Evolutionary conservation across 2,888 invertebrate genomes (phyloP).

Genomic region (Dorcus parallelipipedus): DNA sequence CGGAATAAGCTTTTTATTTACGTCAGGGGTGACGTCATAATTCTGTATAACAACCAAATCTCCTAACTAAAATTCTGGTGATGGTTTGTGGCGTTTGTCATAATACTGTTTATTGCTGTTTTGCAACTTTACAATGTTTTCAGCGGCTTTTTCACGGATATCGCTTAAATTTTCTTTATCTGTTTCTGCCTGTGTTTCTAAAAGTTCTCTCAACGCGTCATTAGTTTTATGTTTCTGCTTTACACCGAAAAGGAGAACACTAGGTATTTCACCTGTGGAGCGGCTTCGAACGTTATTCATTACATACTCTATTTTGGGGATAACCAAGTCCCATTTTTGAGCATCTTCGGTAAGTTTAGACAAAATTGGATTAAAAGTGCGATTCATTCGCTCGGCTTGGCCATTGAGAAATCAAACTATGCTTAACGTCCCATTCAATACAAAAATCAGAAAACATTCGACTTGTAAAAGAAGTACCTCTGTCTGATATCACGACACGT

Average conservation of each 20-base stretch:
- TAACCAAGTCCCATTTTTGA: constrained; percentile 24
- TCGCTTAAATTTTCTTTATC: constrained; percentile 16
- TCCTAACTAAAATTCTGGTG: constrained; percentile 19
- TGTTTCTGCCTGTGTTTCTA: not conserved
- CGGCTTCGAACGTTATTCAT: constrained; percentile 21
- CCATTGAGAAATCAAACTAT: constrained; percentile 34
- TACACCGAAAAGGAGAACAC: constrained; percentile 30
- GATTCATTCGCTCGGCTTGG: constrained; percentile 31
- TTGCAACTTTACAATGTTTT: constrained; percentile 24
- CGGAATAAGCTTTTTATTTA: constrained; percentile 4
- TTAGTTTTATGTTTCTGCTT: constrained; percentile 25
- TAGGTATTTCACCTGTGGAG: constrained; percentile 28
- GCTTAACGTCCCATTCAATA: constrained; percentile 20
- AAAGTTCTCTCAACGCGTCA: constrained; percentile 9
- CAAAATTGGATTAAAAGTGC: constrained; percentile 26
- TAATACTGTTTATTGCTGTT: constrained; percentile 26
- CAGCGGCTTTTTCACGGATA: constrained; percentile 16
- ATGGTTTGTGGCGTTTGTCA: constrained; percentile 28
- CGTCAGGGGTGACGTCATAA: constrained; percentile 20
- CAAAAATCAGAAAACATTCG: constrained; percentile 26
- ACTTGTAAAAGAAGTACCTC: constrained; percentile 32
- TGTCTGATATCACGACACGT: constrained; percentile 27
- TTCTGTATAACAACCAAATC: constrained; percentile 26
- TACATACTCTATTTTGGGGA: constrained; percentile 18
- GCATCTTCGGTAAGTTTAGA: constrained; percentile 21